Base-by-base conservation (phyloP, 2,113 vertebrate species). In the Motacilla tschutschensis region DNA sequence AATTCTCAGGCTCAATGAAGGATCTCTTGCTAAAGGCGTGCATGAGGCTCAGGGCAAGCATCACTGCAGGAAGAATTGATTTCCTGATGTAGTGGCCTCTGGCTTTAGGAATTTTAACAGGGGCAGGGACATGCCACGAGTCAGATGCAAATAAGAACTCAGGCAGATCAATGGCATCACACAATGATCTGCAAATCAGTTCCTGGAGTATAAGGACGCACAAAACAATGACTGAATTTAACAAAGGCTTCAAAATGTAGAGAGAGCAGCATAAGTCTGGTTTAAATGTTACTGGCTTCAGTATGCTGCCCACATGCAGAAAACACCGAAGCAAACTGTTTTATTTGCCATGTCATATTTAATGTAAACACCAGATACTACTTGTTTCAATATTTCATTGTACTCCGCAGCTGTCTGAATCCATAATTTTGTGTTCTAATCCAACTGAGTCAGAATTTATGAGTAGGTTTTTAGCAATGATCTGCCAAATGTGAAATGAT, bases 401-500 rank as follows among this genome's bases (percentile, higher is more conserved):
- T 82, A 43, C 75, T 94, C 67, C 66, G 63, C 67, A 92, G 87
- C 86, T 92, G 86, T 54, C 89, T 90, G 65, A 60, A 80, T 78
- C 85, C 67, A 17, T 85, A 91, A 83, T 87, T 90, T 71, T 89
- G 25, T 80, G 44, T 73, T 91, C 82, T 74, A 85, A 96, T 90
- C 51, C 85, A 93, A 94, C 51, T 55, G 93, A 91, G 66, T 87
- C 17, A 18, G 81, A 93, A 93, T 85, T 93, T 96, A 77, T 88
- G n/a, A 70, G 78, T 80, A 84, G 73, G 71, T 80, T 95, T 92
- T 94, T 79, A 83, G 91, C 83, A 95, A 95, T n/a, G 65, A 91
- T 92, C 89, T 94, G 82, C 85, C 92, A 93, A 86, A 57, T 73
- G 31, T 87, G 82, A 93, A 95, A 89, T 87, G 70, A 88, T 87